These are phyloP conservation scores for Chaetodon trifasciatus DNA, from an alignment of 2,797 vertebrate genomes.

Conservation along the genomic window DNA sequence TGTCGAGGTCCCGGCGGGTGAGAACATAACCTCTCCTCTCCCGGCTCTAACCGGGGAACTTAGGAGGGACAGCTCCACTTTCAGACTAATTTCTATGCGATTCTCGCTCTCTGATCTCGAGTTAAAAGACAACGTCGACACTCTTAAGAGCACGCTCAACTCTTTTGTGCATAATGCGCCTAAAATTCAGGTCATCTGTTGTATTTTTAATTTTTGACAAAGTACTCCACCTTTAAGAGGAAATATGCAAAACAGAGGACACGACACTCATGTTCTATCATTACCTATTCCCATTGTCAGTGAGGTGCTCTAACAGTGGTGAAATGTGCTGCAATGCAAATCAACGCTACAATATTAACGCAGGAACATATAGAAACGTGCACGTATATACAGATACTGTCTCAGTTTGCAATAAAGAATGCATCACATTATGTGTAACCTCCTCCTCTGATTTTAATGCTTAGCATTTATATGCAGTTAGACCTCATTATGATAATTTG, in stretches of 20 bases:
- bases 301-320: constrained; percentile 36
- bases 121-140: constrained; percentile 76
- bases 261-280: constrained; percentile 43
- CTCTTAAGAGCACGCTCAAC: constrained; percentile 69
- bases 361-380: constrained; percentile 30
- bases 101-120: constrained; percentile 77
- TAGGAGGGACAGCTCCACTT: constrained; percentile 32
- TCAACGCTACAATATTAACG: constrained; percentile 37
- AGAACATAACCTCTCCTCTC: constrained; percentile 61
- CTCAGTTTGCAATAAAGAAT: constrained; percentile 56
- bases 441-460: constrained; percentile 78
- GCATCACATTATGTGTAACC: constrained; percentile 64
- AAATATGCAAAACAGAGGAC: constrained; percentile 60
- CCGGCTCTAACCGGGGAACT: constrained; percentile 59
- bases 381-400: constrained; percentile 37
- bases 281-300: constrained; percentile 61
- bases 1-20: constrained; percentile 53
- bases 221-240: constrained; percentile 70
- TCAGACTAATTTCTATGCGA: constrained; percentile 74
- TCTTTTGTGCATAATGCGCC: constrained; percentile 76
- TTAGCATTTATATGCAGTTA: constrained; percentile 88
- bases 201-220: constrained; percentile 81
- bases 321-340: constrained; percentile 49
- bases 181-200: constrained; percentile 73
- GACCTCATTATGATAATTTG: constrained; percentile 89